Evolutionary conservation across 2,113 vertebrate species (phyloP), one percentile per base, ranked within the genome.

Genomic region (Menura novaehollandiae): DNA sequence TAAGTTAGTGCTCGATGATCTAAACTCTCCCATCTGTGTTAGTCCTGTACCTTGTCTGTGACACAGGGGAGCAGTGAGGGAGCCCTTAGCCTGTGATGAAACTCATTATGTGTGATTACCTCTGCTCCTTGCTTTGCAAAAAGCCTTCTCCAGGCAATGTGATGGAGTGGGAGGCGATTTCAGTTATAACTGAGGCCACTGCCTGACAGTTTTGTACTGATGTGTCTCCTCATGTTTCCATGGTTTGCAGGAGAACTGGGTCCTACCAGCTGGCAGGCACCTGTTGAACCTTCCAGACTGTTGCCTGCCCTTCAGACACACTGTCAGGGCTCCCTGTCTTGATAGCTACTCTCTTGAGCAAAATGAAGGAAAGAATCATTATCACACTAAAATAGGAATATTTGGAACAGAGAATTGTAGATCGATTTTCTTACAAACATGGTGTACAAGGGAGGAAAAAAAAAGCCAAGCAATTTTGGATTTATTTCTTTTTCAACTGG

Each of bases 211-310:
- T 72, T n/a, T 32, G 17, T 21, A 2, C 17, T 52, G 16, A 21
- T 32, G 33, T 33, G 44, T 6, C 24, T 80, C 11, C 18, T 35
- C 6, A 0, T 6, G 10, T 5, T 66, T 46, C 26, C 3, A 0
- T 19, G 80, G 32, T 41, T 60, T 87, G 74, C 62, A 64, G 43
- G 32, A 68, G 26, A 85, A 6, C 5, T 8, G 51, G 11, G 18
- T 72, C 32, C 41, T 19, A 2, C 33, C 37, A 79, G 22, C 33
- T 58, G 22, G 37, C n/a, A 49, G 62, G 51, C 15, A n/a, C 22
- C 6, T 18, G 8, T 16, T 60, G 74, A 43, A 21, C 11, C 5
- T 64, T 64, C 6, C 6, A 37, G 20, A 15, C 9, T 33, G 19
- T 11, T n/a, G 5, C 14, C 44, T 75, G 43, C 11, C 41, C 28